Evolutionary conservation across 2,888 invertebrate species (phyloP).

Genomic region (Arctia plantaginis): DNA sequence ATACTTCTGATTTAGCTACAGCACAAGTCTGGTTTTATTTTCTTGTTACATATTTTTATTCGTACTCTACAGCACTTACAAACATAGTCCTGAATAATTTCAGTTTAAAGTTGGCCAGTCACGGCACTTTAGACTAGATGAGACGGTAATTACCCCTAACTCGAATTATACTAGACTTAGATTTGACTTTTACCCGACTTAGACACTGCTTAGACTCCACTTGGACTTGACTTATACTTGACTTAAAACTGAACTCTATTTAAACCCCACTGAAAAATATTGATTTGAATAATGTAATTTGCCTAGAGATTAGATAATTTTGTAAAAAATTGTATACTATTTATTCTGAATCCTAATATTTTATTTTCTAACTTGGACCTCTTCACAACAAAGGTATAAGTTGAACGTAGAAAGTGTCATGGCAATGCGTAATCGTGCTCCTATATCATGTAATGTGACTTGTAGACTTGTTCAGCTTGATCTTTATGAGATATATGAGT

Average conservation of each 20-base stretch:
- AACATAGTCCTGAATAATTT: not conserved
- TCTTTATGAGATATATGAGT: slow-evolving; percentile 59
- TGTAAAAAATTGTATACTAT: not conserved
- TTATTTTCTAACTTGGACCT: slow-evolving; percentile 34
- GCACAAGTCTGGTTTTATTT: no score
- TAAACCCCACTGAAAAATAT: not conserved
- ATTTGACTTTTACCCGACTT: no score
- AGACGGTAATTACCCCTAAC: no score
- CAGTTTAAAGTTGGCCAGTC: no score
- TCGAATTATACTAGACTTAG: not conserved
- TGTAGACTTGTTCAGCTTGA: slow-evolving; percentile 55
- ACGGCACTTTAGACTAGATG: no score
- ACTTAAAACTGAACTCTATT: not conserved
- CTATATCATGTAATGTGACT: slow-evolving; percentile 65
- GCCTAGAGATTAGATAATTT: not conserved
- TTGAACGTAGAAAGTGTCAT: slow-evolving; percentile 58
- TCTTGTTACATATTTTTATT: not conserved
- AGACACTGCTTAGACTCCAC: no score
- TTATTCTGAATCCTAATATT: no score
- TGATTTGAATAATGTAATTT: not conserved
- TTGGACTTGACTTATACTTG: no score
- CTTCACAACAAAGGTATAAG: slow-evolving; percentile 34
- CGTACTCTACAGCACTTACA: no score
- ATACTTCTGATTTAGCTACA: no score
- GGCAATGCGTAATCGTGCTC: slow-evolving; percentile 64